Percentiles rank a stretch among this genome's conserved stretches.
Conservation (phyloP, 1,140 invertebrate genomes). For the Anastatus disparis region DNA sequence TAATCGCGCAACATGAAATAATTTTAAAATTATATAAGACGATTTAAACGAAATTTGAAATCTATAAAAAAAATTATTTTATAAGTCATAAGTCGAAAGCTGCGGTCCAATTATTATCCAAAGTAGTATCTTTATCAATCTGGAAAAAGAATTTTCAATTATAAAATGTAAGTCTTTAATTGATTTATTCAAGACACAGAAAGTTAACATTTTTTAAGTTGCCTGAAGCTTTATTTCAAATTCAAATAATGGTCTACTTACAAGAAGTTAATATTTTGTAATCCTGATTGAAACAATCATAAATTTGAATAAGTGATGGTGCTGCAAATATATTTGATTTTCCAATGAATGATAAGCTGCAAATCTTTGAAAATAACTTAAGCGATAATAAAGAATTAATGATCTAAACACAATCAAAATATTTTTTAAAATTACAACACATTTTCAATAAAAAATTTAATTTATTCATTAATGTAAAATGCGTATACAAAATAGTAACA, state of each 20-base stretch:
- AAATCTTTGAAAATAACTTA: conserved; percentile 64
- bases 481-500: no score
- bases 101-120: not conserved
- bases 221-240: no score
- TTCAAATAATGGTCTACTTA: not conserved
- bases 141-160: conserved; percentile 19
- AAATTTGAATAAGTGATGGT: conserved; percentile 12
- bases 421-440: no score
- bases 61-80: not conserved
- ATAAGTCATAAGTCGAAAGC: not conserved
- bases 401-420: conserved; percentile 75
- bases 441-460: no score
- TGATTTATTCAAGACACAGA: no score
- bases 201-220: no score
- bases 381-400: conserved; percentile 63
- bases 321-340: conserved; percentile 41
- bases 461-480: no score
- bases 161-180: no score
- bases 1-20: not conserved
- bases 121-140: not conserved
- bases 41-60: no score
- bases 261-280: not conserved
- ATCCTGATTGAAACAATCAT: conserved; percentile 17
- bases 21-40: no score
- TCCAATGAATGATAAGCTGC: conserved; percentile 65